These are phyloP conservation scores for Chlorocebus sabaeus DNA, from an alignment of 2,113 vertebrate genomes.

Conservation along the genomic window DNA sequence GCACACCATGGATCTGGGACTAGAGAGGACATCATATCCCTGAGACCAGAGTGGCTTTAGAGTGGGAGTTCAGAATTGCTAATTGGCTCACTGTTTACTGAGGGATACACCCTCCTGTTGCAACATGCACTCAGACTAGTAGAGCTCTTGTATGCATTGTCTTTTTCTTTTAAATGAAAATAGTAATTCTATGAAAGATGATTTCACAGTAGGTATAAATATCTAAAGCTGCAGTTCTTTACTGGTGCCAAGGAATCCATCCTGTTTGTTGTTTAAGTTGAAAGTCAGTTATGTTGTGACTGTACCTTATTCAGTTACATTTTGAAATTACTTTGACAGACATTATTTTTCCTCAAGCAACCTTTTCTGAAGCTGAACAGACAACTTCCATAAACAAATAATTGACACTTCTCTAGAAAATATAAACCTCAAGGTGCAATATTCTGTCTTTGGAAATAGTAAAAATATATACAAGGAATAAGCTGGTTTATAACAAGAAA, in stretches of 20 bases:
- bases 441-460: background rate
- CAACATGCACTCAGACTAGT: background rate
- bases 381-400: background rate
- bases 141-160: background rate
- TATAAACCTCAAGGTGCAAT: background rate
- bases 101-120: background rate
- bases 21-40: background rate
- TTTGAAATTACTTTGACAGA: background rate
- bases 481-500: background rate
- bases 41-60: background rate
- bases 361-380: background rate
- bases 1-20: background rate
- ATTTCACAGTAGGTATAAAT: background rate
- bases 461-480: background rate
- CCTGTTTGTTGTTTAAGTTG: background rate
- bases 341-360: background rate
- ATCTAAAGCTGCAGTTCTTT: background rate
- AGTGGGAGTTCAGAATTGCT: background rate
- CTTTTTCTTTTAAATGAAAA: background rate
- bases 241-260: background rate
- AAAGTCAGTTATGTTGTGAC: background rate
- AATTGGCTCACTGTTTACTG: constrained; percentile 13
- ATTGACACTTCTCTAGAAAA: constrained; percentile 11
- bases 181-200: background rate
- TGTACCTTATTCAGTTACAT: background rate